Conservation (phyloP, 2,797 vertebrate genomes). For the Chelon labrosus region DNA sequence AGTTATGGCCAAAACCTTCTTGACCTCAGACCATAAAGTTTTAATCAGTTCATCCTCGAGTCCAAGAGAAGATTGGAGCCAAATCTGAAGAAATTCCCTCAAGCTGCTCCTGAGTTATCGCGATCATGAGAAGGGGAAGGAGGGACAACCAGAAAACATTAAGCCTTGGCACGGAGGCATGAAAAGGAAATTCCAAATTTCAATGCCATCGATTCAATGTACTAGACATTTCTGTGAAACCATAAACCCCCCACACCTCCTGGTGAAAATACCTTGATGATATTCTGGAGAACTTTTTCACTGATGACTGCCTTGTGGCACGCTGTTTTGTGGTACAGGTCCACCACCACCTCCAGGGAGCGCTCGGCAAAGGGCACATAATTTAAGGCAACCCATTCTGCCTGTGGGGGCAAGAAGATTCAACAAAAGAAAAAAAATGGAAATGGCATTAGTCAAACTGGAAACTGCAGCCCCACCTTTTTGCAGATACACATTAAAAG, state of each 20-base stretch:
- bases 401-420: conserved; percentile 79
- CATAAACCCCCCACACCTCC: neutral
- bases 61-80: too few species aligned
- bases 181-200: too few species aligned
- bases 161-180: too few species aligned
- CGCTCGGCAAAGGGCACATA: conserved; percentile 99
- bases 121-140: too few species aligned
- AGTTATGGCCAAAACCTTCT: too few species aligned
- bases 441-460: neutral
- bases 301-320: conserved; percentile 99
- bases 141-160: too few species aligned
- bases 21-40: too few species aligned
- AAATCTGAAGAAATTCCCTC: too few species aligned
- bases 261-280: conserved; percentile 91
- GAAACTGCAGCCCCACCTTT: neutral
- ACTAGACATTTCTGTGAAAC: neutral
- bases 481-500: conserved; percentile 52
- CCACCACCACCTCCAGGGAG: conserved; percentile 96
- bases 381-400: conserved; percentile 99
- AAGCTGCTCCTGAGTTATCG: too few species aligned
- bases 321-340: conserved; percentile 98
- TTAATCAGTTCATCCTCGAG: too few species aligned
- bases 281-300: conserved; percentile 95
- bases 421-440: neutral
- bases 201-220: too few species aligned